Evolutionary conservation across 2,797 vertebrate genomes (phyloP).

Genomic region (Buceros bicornis): DNA sequence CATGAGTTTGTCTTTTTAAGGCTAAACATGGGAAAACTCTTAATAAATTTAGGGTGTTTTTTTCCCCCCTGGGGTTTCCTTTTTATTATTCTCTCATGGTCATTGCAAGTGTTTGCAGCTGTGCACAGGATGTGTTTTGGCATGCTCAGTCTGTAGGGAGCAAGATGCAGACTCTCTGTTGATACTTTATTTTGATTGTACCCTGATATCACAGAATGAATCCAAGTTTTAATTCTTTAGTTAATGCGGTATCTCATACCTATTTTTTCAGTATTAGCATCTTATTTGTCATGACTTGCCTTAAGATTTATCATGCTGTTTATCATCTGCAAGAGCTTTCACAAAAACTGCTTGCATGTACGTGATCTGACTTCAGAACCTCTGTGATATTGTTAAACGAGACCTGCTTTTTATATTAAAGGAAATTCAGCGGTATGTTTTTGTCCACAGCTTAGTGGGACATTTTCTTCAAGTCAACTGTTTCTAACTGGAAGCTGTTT

Average conservation of each 20-base stretch:
- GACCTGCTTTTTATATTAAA: background rate
- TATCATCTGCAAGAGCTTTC: background rate
- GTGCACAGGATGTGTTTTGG: slow-evolving; percentile 40
- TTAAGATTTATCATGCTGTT: background rate
- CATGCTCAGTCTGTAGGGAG: background rate
- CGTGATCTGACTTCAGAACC: background rate
- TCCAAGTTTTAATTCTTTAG: background rate
- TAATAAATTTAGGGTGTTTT: background rate
- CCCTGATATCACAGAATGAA: background rate
- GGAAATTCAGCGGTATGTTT: background rate
- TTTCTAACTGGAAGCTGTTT: background rate
- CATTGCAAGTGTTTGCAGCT: slow-evolving; percentile 37
- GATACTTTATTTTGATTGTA: background rate
- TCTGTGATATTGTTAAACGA: background rate
- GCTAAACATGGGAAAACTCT: background rate
- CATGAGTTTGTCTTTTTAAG: slow-evolving; percentile 16
- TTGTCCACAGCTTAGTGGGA: background rate
- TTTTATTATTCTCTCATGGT: slow-evolving; percentile 45
- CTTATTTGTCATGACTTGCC: background rate
- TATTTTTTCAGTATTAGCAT: background rate
- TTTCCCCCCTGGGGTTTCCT: background rate
- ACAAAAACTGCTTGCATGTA: background rate
- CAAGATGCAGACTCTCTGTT: slow-evolving; percentile 24
- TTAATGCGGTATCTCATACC: background rate
- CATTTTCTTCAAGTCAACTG: background rate